phyloP scores from a whole-genome alignment of 2,888 invertebrate species.

The Phyto melanocephala region DNA sequence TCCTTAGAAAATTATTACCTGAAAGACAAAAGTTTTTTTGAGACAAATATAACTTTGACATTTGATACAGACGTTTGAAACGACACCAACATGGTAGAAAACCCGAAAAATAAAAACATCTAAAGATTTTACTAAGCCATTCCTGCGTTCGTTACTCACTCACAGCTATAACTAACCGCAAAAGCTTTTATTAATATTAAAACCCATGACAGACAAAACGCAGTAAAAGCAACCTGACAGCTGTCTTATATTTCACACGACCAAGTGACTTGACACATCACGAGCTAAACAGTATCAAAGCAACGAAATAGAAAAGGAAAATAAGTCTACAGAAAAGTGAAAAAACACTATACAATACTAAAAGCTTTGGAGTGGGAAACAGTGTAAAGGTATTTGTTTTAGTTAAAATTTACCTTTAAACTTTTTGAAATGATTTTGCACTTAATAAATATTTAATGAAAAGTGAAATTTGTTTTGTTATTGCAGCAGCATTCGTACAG shows the following conservation, averaged over 20 bases:
- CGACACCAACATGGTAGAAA: background rate
- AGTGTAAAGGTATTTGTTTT: conserved; percentile 32
- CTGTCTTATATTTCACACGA: conserved; percentile 61
- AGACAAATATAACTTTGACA: background rate
- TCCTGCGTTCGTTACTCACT: background rate
- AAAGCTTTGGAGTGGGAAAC: background rate
- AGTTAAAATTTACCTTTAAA: conserved; percentile 42
- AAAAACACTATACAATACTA: too few relatives aligned
- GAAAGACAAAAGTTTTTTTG: background rate
- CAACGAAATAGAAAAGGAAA: background rate
- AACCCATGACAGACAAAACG: conserved; percentile 54
- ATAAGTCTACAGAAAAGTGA: too few relatives aligned
- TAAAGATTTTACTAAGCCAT: background rate
- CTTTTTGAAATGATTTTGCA: conserved; percentile 49
- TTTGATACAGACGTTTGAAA: background rate
- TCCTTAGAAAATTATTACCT: background rate
- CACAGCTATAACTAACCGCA: background rate
- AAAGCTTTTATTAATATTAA: conserved; percentile 62
- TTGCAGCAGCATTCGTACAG: conserved; percentile 2
- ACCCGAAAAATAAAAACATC: too few relatives aligned
- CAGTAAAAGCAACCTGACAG: conserved; percentile 50
- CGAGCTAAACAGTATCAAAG: background rate
- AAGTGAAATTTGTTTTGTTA: conserved; percentile 51
- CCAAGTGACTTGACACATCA: conserved; percentile 53
- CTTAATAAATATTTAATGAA: conserved; percentile 62